These are phyloP conservation scores for Crossaster papposus DNA, from an alignment of 53 echinoderm and acorn worm genomes.

Conservation along the genomic window DNA sequence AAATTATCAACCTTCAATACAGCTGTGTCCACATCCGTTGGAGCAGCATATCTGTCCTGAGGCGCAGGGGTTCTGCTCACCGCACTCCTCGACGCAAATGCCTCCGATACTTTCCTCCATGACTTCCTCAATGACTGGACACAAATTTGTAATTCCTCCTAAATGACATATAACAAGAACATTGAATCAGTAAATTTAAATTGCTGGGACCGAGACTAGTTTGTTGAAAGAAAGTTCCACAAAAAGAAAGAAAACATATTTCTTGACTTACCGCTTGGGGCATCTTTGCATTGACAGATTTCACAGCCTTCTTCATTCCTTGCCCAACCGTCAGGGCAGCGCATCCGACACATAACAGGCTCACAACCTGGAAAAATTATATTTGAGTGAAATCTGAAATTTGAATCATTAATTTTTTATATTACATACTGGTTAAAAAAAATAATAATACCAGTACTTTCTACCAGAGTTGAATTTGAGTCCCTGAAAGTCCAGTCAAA, in stretches of 20 bases:
- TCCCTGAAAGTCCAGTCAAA: no score
- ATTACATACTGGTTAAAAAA: no score
- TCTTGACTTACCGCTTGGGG: constrained; percentile 45
- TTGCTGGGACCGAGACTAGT: no score
- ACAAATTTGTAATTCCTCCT: constrained; percentile 5
- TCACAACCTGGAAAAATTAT: constrained; percentile 35
- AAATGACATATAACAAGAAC: background rate
- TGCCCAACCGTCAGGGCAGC: constrained; percentile 70
- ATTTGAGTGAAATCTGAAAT: background rate
- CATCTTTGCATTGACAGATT: constrained; percentile 61
- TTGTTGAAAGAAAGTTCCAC: no score
- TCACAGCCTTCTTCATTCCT: constrained; percentile 66
- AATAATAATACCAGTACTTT: no score
- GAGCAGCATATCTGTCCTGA: constrained; percentile 71
- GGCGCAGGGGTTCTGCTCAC: constrained; percentile 50
- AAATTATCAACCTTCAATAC: constrained; percentile 16
- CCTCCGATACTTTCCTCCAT: constrained; percentile 55
- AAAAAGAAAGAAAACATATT: no score
- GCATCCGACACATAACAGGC: constrained; percentile 67
- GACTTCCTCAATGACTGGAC: constrained; percentile 50
- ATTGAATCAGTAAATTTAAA: no score
- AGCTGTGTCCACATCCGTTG: constrained; percentile 77
- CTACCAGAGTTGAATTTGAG: no score
- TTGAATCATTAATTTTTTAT: no score
- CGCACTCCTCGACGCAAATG: constrained; percentile 64